Conservation (phyloP, 2,797 vertebrate species). For the Myotis vivesi region DNA sequence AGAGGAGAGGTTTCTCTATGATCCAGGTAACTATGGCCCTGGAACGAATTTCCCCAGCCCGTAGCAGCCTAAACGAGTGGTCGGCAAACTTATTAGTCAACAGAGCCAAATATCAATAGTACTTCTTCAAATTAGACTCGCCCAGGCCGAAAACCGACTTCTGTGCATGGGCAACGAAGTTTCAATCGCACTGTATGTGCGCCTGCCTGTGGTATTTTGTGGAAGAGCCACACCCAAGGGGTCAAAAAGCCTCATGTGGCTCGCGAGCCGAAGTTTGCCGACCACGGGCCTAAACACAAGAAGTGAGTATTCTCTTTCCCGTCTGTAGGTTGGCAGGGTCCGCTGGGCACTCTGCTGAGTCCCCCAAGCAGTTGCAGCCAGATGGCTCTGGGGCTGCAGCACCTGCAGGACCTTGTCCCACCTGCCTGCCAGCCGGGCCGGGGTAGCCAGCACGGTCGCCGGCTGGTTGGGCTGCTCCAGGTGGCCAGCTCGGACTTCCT, state of each 20-base stretch:
- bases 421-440: background rate
- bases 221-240: no score
- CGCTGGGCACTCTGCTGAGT: background rate
- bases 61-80: no score
- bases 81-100: no score
- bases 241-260: no score
- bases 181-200: no score
- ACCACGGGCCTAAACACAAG: no score
- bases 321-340: background rate
- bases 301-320: fast-evolving
- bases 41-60: fast-evolving
- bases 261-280: no score
- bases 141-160: no score
- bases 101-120: no score
- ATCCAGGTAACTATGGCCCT: background rate
- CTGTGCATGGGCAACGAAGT: no score
- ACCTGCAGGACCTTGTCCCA: background rate
- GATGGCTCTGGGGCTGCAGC: background rate
- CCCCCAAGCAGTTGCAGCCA: fast-evolving
- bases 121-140: no score
- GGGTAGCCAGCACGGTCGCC: fast-evolving
- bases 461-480: fast-evolving
- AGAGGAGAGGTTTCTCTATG: fast-evolving
- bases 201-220: no score
- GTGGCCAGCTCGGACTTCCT: background rate